Base-by-base conservation (phyloP, 2,797 vertebrate species). In the Crocodylus rhombifer region DNA sequence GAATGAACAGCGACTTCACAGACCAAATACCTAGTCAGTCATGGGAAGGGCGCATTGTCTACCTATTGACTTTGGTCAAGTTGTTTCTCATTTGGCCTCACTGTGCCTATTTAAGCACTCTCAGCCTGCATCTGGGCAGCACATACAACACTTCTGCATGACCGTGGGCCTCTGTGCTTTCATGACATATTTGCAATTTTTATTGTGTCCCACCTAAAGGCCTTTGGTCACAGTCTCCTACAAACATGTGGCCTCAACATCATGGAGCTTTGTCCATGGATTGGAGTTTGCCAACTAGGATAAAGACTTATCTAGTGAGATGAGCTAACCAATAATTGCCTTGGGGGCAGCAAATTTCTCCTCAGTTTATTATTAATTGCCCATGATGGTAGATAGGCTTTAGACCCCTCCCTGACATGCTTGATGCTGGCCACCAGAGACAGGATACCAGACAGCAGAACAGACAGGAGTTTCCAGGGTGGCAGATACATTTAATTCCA, bases 401-500 rank as follows among this genome's bases (percentile, higher is more conserved):
- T 51, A 51, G 42, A 51, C 10, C 42, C 42, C 42, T 51, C 42
- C 42, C 42, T 51, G 42, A 51, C 42, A 51, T 51, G 8, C 21
- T 79, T 65, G 51, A 56, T 80, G 10, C 16, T 33, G 60, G 88
- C 51, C 76, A 80, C 7, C 28, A 28, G 3, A 26, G 60, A 62
- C 64, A 90, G 33, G 74, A 88, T 0, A 0, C 80, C 28, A 36
- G 42, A 88, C 0, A 0, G 82, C 25, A 33, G 33, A 79, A 30
- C n/a, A 74, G 51, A 36, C 18, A 8, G 7, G 67, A 14, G 67
- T 51, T 51, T 51, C 30, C 67, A 23, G 67, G n/a, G 3, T 1
- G 58, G 51, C 20, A 87, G 33, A 18, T 61, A 14, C 76, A 25
- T 26, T 82, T 56, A 14, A 0, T 56, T 74, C 42, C 4, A 30